Evolutionary conservation across 1,140 invertebrate species (phyloP).

Genomic region (Bombus confusus): DNA sequence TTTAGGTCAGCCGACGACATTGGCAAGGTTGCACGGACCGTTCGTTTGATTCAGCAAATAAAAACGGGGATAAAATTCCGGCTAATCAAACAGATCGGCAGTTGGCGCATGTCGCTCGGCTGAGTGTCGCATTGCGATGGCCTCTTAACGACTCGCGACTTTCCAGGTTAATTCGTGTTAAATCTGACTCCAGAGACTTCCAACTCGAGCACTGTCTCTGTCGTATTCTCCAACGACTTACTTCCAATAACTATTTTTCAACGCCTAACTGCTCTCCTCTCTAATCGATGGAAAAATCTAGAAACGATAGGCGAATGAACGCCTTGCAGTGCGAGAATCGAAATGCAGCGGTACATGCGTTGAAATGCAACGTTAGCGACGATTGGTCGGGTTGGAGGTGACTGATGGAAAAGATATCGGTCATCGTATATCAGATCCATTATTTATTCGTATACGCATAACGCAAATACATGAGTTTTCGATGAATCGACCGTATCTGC

Average conservation of each 20-base stretch:
- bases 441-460: conserved; percentile 60
- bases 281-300: neutral
- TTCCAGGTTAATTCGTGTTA: neutral
- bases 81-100: neutral
- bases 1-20: conserved; percentile 23
- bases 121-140: neutral
- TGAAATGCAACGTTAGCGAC: neutral
- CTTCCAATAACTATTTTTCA: too few relatives aligned
- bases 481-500: conserved; percentile 58
- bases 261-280: too few relatives aligned
- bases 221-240: neutral
- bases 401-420: conserved; percentile 33
- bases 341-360: neutral
- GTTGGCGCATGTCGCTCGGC: neutral
- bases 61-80: conserved; percentile 1
- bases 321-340: neutral
- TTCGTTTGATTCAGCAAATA: neutral
- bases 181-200: neutral
- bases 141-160: neutral
- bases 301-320: neutral
- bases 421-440: conserved; percentile 58
- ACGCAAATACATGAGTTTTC: conserved; percentile 58
- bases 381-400: too few relatives aligned
- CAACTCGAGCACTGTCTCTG: too few relatives aligned
- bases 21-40: neutral